These are phyloP conservation scores for Enteromius trimaculatus DNA, from an alignment of 2,797 vertebrate species.

Conservation along the genomic window DNA sequence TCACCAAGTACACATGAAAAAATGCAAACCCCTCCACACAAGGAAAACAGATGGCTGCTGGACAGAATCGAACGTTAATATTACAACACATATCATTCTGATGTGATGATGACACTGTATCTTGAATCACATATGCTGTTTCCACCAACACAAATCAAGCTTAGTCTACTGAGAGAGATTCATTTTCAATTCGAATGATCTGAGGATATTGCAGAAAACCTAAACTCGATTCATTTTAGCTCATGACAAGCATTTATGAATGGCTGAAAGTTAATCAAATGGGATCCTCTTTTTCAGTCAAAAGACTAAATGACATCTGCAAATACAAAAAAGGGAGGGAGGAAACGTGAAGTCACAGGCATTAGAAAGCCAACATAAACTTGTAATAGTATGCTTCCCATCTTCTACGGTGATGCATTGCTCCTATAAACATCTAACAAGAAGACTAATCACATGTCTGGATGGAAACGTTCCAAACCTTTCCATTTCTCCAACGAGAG, in stretches of 20 bases:
- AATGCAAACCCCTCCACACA: slow-evolving; percentile 39
- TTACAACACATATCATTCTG: slow-evolving; percentile 19
- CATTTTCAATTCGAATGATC: not conserved
- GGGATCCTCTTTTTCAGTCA: not conserved
- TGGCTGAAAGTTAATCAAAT: not conserved
- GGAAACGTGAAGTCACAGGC: not conserved
- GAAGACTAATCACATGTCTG: not conserved
- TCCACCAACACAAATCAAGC: not conserved
- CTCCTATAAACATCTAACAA: not conserved
- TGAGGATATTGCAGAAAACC: not conserved
- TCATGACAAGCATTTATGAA: not conserved
- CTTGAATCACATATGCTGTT: slow-evolving; percentile 24
- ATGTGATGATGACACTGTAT: slow-evolving; percentile 1
- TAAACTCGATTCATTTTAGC: not conserved
- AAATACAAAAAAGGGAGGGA: not conserved
- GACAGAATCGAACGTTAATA: slow-evolving; percentile 17
- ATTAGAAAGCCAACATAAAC: slow-evolving; percentile 11
- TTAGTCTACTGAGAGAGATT: slow-evolving; percentile 1
- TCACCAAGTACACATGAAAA: slow-evolving; percentile 57
- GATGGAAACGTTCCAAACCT: not conserved
- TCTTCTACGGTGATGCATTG: slow-evolving; percentile 3
- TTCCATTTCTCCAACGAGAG: slow-evolving; percentile 1
- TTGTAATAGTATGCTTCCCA: not conserved
- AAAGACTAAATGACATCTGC: slow-evolving; percentile 7
- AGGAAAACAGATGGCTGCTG: slow-evolving; percentile 37